Percentiles rank a stretch among this genome's conserved stretches.
These are phyloP conservation scores for Lasiurus cinereus DNA, from an alignment of 2,113 vertebrate species.

Conservation along the genomic window DNA sequence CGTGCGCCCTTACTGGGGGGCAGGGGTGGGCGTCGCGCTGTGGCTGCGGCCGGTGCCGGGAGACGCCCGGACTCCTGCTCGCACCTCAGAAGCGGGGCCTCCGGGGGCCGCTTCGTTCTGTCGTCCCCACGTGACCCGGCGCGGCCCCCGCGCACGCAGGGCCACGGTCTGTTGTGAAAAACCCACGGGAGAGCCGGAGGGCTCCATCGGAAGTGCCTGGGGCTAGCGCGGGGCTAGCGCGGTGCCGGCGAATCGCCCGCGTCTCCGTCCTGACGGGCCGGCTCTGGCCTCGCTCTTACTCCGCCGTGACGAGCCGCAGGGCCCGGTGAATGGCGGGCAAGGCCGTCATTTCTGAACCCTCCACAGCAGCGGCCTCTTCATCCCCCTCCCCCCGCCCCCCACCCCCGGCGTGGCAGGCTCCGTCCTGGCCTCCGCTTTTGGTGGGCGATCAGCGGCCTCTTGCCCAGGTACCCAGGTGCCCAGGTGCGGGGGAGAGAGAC, in stretches of 20 bases:
- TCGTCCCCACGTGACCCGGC: not conserved
- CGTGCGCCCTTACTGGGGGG: not conserved
- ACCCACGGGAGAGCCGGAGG: accelerated
- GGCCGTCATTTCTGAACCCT: accelerated
- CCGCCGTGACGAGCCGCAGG: not conserved
- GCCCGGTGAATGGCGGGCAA: accelerated
- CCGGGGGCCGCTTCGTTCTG: not conserved
- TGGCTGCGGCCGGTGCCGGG: too few species aligned
- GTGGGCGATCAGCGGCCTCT: not conserved
- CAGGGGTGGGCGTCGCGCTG: too few species aligned
- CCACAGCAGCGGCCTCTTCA: too few species aligned
- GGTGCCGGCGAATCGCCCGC: too few species aligned
- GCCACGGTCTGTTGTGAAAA: too few species aligned
- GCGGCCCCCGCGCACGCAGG: accelerated
- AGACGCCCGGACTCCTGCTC: too few species aligned
- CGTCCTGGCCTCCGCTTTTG: not conserved
- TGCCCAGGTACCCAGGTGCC: not conserved
- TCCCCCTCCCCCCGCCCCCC: not conserved
- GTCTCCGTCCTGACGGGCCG: not conserved
- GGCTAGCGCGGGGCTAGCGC: too few species aligned
- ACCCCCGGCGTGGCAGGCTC: accelerated
- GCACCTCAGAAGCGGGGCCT: too few species aligned
- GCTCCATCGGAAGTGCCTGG: not conserved
- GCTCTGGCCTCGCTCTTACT: not conserved
- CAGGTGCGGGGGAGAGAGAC: not conserved